Conservation (phyloP, 1,140 invertebrate species). For the Tetranychus urticae region DNA sequence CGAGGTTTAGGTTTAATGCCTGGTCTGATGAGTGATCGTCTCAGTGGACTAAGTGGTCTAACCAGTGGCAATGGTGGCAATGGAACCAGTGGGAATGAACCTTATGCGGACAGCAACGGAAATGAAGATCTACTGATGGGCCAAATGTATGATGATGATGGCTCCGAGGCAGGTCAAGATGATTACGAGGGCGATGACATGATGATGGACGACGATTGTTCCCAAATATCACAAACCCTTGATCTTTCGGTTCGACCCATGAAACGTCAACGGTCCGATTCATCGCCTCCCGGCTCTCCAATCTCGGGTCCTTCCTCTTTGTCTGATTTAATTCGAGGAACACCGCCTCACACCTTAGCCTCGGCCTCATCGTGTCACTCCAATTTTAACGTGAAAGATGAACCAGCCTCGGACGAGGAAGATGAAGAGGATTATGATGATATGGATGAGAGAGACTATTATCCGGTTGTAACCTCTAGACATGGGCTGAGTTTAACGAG, state of each 20-base stretch:
- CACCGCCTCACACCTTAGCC: too few relatives aligned
- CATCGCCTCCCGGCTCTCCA: background rate
- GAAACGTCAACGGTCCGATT: background rate
- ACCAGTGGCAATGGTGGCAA: background rate
- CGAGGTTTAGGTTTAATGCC: too few relatives aligned
- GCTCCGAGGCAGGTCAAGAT: slow-evolving; percentile 3
- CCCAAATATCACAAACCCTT: slow-evolving; percentile 11
- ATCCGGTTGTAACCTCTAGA: background rate
- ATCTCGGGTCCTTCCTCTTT: too few relatives aligned
- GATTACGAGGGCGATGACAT: slow-evolving; percentile 8
- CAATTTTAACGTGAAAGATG: background rate
- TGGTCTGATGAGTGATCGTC: too few relatives aligned
- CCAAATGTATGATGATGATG: slow-evolving; percentile 2
- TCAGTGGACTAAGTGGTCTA: background rate
- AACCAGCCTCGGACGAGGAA: background rate
- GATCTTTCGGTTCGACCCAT: slow-evolving; percentile 11
- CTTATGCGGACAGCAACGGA: background rate
- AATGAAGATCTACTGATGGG: slow-evolving; percentile 1
- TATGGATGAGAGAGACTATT: slow-evolving; percentile 1
- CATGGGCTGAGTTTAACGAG: background rate
- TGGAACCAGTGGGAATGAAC: background rate
- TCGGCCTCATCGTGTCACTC: background rate
- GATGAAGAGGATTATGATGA: background rate
- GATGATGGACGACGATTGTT: slow-evolving; percentile 10
- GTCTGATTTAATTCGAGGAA: too few relatives aligned